phyloP scores from a whole-genome alignment of 2,113 vertebrate genomes.

The Arenaria interpres region DNA sequence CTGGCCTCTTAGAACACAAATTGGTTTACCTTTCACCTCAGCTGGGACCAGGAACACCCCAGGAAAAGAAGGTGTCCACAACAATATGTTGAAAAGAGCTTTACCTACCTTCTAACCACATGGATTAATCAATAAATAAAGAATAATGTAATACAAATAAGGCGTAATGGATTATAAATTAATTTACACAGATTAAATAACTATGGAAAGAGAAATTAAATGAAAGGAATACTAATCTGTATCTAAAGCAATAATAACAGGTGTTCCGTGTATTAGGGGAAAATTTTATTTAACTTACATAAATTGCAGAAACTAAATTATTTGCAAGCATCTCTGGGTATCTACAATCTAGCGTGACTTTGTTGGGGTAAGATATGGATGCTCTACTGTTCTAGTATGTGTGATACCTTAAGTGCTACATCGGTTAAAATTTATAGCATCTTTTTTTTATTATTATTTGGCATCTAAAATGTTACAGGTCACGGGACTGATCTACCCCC shows the following conservation, averaged over 20 bases:
- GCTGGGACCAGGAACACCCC: not conserved
- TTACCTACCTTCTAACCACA: not conserved
- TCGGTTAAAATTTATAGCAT: not conserved
- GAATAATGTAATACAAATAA: not conserved
- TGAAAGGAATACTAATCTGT: not conserved
- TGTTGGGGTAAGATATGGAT: not conserved
- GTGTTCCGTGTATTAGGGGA: not conserved
- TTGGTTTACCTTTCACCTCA: not conserved
- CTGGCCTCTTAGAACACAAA: not conserved
- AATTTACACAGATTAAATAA: not conserved
- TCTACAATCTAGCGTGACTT: not conserved
- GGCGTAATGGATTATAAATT: not conserved
- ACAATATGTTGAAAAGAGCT: not conserved
- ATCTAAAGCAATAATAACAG: not conserved
- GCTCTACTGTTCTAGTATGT: not conserved
- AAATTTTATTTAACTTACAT: not conserved
- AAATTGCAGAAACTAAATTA: not conserved
- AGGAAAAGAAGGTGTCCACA: not conserved
- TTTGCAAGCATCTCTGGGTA: not conserved
- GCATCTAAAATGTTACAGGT: not conserved
- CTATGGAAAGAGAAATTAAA: not conserved
- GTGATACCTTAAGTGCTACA: not conserved
- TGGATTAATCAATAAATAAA: not conserved
- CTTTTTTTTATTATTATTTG: not conserved
- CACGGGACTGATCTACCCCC: not conserved